These are phyloP conservation scores for Paramormyrops kingsleyae DNA, from an alignment of 2,113 vertebrate genomes.

Conservation along the genomic window DNA sequence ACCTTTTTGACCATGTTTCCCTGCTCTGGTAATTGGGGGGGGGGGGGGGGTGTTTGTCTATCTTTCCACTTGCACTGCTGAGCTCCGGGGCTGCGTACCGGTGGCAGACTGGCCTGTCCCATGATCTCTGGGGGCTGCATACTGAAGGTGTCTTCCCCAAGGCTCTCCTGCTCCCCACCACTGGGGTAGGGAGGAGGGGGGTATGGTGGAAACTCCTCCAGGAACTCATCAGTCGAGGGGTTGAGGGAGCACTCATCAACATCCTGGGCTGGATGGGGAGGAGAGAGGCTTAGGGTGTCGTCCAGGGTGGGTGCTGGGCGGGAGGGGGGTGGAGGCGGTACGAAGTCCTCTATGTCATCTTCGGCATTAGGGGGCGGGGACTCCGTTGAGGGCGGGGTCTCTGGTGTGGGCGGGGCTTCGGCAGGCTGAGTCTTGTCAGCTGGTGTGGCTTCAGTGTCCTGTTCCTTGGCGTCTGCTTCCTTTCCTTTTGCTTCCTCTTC, in stretches of 20 bases:
- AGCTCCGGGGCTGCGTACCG: conserved; percentile 62
- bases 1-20: background rate
- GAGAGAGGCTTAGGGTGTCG: conserved; percentile 40
- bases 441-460: conserved; percentile 7
- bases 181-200: conserved; percentile 92
- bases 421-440: conserved; percentile 13
- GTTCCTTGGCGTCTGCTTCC: conserved; percentile 26
- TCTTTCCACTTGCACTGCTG: background rate
- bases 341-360: conserved; percentile 46
- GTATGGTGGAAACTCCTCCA: conserved; percentile 92
- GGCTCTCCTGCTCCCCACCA: conserved; percentile 74
- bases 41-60: background rate
- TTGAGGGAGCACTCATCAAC: conserved; percentile 44
- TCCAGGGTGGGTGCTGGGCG: conserved; percentile 62
- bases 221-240: conserved; percentile 68
- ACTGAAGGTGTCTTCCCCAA: conserved; percentile 74
- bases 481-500: conserved; percentile 49
- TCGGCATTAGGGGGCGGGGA: conserved; percentile 37
- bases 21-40: conserved; percentile 8
- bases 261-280: conserved; percentile 30
- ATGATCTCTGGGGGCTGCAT: conserved; percentile 91
- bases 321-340: conserved; percentile 52
- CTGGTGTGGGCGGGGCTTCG: background rate
- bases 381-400: conserved; percentile 3
- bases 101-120: conserved; percentile 82